Conservation (phyloP, 2,797 vertebrate species). For the Fringilla coelebs region DNA sequence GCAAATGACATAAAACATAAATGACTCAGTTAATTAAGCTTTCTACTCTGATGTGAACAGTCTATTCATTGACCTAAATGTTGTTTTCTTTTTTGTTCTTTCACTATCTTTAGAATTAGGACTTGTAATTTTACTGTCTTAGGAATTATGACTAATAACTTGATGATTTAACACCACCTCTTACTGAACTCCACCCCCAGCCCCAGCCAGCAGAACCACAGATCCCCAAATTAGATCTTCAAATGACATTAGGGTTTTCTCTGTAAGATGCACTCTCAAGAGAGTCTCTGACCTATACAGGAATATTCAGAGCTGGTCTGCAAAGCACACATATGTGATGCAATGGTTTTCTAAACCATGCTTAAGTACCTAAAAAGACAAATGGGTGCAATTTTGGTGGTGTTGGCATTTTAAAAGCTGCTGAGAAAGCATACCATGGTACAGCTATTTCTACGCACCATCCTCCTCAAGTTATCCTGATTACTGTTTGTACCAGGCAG, state of each 20-base stretch:
- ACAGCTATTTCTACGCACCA: not conserved
- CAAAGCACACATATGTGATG: not conserved
- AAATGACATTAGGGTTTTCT: not conserved
- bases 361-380: not conserved
- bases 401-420: not conserved
- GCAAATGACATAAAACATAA: constrained; percentile 25
- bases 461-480: not conserved
- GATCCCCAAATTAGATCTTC: not conserved
- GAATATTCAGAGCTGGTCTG: not conserved
- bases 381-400: not conserved
- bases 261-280: not conserved
- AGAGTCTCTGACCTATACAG: not conserved
- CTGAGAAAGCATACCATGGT: not conserved
- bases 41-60: not conserved
- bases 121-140: not conserved
- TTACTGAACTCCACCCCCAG: not conserved
- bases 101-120: not conserved
- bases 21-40: constrained; percentile 2
- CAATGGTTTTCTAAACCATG: not conserved
- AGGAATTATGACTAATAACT: not conserved
- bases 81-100: not conserved
- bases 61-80: not conserved
- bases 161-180: not conserved
- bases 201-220: not conserved
- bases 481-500: not conserved